phyloP scores from a whole-genome alignment of 2,888 invertebrate genomes.

The Metellina segmentata region DNA sequence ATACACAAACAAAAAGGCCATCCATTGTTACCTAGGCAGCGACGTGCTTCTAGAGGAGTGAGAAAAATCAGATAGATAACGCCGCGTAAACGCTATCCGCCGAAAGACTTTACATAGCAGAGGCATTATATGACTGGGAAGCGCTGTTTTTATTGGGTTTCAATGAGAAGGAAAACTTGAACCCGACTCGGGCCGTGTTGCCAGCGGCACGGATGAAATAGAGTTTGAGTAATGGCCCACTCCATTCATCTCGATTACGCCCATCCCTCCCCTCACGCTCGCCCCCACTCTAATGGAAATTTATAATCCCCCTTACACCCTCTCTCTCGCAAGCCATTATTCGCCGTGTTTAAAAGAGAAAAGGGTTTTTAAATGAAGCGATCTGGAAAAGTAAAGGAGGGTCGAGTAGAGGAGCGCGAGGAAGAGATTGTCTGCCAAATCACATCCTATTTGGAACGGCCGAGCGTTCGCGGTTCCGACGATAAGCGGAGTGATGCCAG shows the following conservation, averaged over 20 bases:
- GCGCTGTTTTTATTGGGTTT: slow-evolving; percentile 64
- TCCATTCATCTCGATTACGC: slow-evolving; percentile 68
- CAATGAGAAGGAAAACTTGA: slow-evolving; percentile 36
- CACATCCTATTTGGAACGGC: slow-evolving; percentile 23
- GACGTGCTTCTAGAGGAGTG: not conserved
- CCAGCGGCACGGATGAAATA: slow-evolving; percentile 12
- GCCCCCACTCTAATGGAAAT: slow-evolving; percentile 55
- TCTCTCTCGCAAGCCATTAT: slow-evolving; percentile 31
- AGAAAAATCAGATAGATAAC: slow-evolving; percentile 38
- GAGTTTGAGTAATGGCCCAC: slow-evolving; percentile 60
- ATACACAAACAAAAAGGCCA: not conserved
- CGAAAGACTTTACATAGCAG: slow-evolving; percentile 49
- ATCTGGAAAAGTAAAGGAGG: slow-evolving; percentile 30
- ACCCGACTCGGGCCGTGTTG: slow-evolving; percentile 8
- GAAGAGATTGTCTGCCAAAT: slow-evolving; percentile 37
- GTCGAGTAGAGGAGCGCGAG: not conserved
- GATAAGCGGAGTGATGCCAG: slow-evolving; percentile 9
- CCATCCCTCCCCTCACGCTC: not conserved
- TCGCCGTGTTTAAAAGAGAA: slow-evolving; percentile 2
- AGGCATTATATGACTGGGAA: slow-evolving; percentile 47
- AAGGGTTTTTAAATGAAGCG: slow-evolving; percentile 62
- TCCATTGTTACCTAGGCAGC: not conserved
- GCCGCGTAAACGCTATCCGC: slow-evolving; percentile 41
- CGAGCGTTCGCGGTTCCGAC: not conserved
- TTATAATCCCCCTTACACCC: slow-evolving; percentile 51